These are phyloP conservation scores for Atta texana DNA, from an alignment of 1,140 invertebrate species.

Conservation along the genomic window DNA sequence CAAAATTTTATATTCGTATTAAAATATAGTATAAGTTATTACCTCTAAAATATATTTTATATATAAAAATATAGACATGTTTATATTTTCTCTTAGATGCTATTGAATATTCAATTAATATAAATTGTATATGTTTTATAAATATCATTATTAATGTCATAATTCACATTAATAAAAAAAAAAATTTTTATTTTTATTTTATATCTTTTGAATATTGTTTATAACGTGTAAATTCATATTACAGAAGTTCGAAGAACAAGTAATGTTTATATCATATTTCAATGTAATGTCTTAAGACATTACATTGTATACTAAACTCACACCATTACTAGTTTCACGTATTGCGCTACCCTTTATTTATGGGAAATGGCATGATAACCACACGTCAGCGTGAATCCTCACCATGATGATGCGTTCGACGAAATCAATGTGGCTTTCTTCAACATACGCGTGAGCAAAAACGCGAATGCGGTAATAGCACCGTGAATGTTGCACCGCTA, in stretches of 20 bases:
- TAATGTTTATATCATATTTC: neutral
- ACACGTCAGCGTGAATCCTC: neutral
- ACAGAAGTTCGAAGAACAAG: neutral
- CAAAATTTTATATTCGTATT: constrained; percentile 15
- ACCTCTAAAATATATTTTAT: neutral
- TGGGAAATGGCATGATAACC: constrained; percentile 16
- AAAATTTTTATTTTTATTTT: neutral
- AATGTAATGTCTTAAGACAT: neutral
- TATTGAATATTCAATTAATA: constrained; percentile 1
- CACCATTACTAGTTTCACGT: neutral
- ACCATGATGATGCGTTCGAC: constrained; percentile 20
- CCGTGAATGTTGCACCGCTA: constrained; percentile 17
- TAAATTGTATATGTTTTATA: neutral
- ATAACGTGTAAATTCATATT: neutral
- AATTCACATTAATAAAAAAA: neutral
- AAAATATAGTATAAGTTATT: neutral
- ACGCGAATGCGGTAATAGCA: constrained; percentile 60
- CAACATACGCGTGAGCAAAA: constrained; percentile 39
- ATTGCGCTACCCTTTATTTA: constrained; percentile 3
- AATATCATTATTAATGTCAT: neutral
- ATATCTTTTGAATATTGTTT: neutral
- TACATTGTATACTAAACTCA: neutral
- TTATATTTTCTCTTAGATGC: neutral
- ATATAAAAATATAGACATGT: neutral
- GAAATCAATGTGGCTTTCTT: constrained; percentile 29